Conservation (phyloP, 1,140 invertebrate species). For the Drosophila hydei region DNA sequence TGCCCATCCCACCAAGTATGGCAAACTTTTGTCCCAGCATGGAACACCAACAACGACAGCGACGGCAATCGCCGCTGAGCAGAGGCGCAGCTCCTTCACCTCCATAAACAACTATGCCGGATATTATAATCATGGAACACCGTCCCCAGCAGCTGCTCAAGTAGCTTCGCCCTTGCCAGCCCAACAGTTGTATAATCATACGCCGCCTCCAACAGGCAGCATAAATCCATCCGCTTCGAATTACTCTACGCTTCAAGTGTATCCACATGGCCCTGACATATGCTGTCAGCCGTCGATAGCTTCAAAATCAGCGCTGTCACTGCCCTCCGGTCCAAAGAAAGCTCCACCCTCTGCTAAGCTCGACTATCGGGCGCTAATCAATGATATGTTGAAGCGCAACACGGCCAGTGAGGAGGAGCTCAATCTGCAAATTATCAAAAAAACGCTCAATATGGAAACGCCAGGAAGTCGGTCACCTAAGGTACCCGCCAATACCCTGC, state of each 20-base stretch:
- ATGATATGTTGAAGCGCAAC: conserved; percentile 68
- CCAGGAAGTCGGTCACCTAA: conserved; percentile 16
- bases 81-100: conserved; percentile 4
- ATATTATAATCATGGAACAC: conserved; percentile 67
- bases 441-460: conserved; percentile 71
- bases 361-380: conserved; percentile 76
- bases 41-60: conserved; percentile 28
- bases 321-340: conserved; percentile 37
- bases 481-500: neutral
- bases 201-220: conserved; percentile 24
- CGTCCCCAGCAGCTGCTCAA: conserved; percentile 65
- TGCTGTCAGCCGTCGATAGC: conserved; percentile 47
- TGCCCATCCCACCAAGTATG: conserved; percentile 71
- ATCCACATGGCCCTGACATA: conserved; percentile 70
- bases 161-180: conserved; percentile 69
- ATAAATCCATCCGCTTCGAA: conserved; percentile 33
- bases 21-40: conserved; percentile 59
- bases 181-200: conserved; percentile 37
- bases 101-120: conserved; percentile 9
- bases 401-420: conserved; percentile 76
- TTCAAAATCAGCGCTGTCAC: conserved; percentile 10
- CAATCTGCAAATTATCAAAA: conserved; percentile 81
- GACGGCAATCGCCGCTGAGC: neutral
- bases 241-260: conserved; percentile 67
- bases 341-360: conserved; percentile 50